Base-by-base conservation (phyloP, 2,797 vertebrate species). In the Myotis pilosus region DNA sequence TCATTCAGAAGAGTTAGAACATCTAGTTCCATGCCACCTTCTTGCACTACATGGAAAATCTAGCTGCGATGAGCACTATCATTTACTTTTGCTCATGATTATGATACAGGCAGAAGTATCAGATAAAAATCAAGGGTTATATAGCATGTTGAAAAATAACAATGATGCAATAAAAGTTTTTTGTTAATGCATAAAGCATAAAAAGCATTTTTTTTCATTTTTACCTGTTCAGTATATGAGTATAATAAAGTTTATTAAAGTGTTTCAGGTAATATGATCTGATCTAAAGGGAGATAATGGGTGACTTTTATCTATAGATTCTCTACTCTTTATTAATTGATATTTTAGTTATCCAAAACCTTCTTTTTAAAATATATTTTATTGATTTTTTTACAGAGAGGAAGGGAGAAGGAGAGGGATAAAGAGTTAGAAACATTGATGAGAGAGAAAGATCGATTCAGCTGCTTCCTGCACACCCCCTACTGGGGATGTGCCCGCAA, bases 1-100 rank as follows among this genome's bases (percentile, higher is more conserved):
- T 97, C 5, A 68, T 88, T 97, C 92, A 82, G 96, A 96, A 96
- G 81, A 95, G 12, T 79, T 89, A 79, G n/a, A 76, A 82, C 64
- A 41, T 2, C 30, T 57, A 83, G 15, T n/a, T 23, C 30, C 20
- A 17, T 6, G 4, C 30, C 28, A 7, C 78, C 5, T 19, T 16
- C 16, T 30, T 47, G 23, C 2, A 76, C 86, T 19, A 82, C n/a
- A 85, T 53, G 90, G 49, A 76, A 90, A 62, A 19, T 96, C 60
- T 88, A 96, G 80, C 72, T 91, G 25, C 81, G 94, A 95, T 0
- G 1, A 97, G 84, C 6, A 8, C 4, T 68, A 49, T 87, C 84
- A 84, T 93, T 96, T 97, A 84, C 0, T 0, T 23, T 95, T 97
- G 6, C 78, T 93, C 82, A 62, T 94, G 90, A 78, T 91, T 95